A percentile compares a stretch with the other conserved stretches of the same genome.
These are phyloP conservation scores for Emydura subglobosa DNA, from an alignment of 2,113 vertebrate genomes.

Conservation along the genomic window DNA sequence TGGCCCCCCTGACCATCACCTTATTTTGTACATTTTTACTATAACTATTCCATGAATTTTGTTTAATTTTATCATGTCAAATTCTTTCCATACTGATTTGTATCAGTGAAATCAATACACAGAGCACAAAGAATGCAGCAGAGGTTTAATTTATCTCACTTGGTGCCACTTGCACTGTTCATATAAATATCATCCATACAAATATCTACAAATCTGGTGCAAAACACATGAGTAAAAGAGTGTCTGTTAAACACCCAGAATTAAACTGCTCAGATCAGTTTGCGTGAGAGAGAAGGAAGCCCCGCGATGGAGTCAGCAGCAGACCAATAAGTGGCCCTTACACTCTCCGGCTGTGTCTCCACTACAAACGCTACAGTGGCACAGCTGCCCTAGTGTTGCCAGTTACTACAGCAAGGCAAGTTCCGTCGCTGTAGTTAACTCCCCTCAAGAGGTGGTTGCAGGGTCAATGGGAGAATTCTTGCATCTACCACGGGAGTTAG, in stretches of 20 bases:
- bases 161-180: not conserved
- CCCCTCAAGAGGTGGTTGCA: not conserved
- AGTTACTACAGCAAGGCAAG: not conserved
- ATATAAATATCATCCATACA: not conserved
- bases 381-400: not conserved
- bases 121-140: not conserved
- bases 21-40: not conserved
- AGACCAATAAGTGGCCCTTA: not conserved
- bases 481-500: not conserved
- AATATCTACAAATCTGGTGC: not conserved
- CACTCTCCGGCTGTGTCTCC: not conserved
- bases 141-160: not conserved
- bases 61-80: not conserved
- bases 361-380: rapidly evolving
- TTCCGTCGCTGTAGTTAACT: not conserved
- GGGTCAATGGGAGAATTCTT: not conserved
- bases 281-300: not conserved
- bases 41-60: not conserved
- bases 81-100: not conserved
- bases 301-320: not conserved
- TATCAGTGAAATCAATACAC: not conserved
- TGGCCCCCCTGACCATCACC: not conserved
- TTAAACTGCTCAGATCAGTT: too few relatives aligned
- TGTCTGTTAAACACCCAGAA: too few relatives aligned
- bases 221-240: too few relatives aligned